phyloP scores from a whole-genome alignment of 2,113 vertebrate species.

The Chloropsis cyanopogon region DNA sequence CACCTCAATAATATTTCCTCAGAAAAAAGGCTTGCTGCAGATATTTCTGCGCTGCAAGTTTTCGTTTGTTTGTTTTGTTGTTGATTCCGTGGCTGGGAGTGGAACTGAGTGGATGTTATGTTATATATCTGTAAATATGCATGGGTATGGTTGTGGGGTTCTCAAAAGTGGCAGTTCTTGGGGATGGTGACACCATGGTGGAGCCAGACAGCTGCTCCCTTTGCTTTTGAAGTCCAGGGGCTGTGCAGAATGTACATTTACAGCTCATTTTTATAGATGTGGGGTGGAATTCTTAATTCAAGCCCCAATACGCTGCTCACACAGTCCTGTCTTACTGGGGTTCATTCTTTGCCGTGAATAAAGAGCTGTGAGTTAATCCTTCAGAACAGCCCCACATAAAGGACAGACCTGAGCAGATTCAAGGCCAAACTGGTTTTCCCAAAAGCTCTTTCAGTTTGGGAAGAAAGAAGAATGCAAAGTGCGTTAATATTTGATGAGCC shows the following conservation, averaged over 20 bases:
- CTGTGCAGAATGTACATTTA: not conserved
- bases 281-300: not conserved
- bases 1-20: slow-evolving; percentile 69
- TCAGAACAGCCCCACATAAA: slow-evolving; percentile 9
- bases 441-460: not conserved
- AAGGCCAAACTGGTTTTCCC: not conserved
- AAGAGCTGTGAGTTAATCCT: not conserved
- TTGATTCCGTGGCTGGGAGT: slow-evolving; percentile 1
- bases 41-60: not conserved
- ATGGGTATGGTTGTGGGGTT: not conserved
- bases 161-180: not conserved
- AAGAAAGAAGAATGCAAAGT: not conserved
- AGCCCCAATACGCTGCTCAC: not conserved
- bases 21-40: slow-evolving; percentile 44
- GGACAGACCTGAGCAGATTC: not conserved
- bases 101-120: not conserved
- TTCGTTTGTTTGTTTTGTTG: slow-evolving; percentile 38
- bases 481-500: slow-evolving; percentile 4
- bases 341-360: not conserved
- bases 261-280: slow-evolving; percentile 36
- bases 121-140: not conserved
- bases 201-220: slow-evolving; percentile 20
- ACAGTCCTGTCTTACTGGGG: not conserved
- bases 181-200: not conserved
- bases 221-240: slow-evolving; percentile 50